Evolutionary conservation across 1,140 invertebrate species (phyloP), one percentile per base, ranked within the genome.

Genomic region (Archegozetes longisetosus): DNA sequence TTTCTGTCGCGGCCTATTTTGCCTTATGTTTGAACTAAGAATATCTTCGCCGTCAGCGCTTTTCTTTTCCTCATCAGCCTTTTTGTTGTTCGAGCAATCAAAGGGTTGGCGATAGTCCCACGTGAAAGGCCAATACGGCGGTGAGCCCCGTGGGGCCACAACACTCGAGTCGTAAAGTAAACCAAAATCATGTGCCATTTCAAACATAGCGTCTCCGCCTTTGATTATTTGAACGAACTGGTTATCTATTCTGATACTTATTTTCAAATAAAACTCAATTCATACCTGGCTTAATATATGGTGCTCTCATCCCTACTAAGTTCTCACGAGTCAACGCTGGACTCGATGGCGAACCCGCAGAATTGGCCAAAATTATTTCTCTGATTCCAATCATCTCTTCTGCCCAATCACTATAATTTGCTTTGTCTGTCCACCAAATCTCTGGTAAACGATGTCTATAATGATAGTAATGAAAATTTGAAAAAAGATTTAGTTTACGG

Each of bases 111-210:
- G 32, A 24, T 85, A 88, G 71, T 93, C 88, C 0, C 92, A 77
- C 1, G 90, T 92, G 72, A 93, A 93, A 0, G 90, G 90, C 90
- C 90, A 94, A 49, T 91, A 81, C n/a, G 89, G 88, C 27, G 83
- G 76, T 62, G 80, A 78, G 1, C 80, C 71, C n/a, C 85, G 84
- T 1, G 88, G 87, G 25, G 86, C 85, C 46, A 86, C 84, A 61
- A 93, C 80, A 1, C 86, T 90, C 66, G 87, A 90, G 69, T 93
- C 89, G 71, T 91, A 94, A 63, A 89, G 85, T 69, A 87, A 90
- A 3, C 85, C 85, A 70, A 89, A 91, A 70, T 92, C 88, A 48
- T 67, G 62, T 0, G 63, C 61, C 61, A 69, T 64, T 40, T 63
- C 55, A 48, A 64, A 49, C 67, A 67, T 67, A n/a, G 61, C 52